Evolutionary conservation across 2,888 invertebrate species (phyloP).

Genomic region (Trileptium ribeirensis): DNA sequence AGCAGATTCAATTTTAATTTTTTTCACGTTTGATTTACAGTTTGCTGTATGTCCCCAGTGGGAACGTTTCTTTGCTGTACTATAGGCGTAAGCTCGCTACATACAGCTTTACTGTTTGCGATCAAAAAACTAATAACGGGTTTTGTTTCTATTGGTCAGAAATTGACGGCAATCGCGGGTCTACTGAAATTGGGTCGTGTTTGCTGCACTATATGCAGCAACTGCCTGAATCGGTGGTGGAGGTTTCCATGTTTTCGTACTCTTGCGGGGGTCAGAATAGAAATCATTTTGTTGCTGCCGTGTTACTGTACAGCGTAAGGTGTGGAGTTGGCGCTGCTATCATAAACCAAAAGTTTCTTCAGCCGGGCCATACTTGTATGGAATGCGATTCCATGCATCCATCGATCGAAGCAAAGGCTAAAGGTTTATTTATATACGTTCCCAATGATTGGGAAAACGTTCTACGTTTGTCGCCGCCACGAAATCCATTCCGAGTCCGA

Average conservation of each 20-base stretch:
- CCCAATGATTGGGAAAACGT: background rate
- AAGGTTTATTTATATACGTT: background rate
- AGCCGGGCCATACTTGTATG: conserved; percentile 17
- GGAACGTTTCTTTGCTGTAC: too few species aligned
- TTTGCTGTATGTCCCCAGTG: too few species aligned
- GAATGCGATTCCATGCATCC: conserved; percentile 16
- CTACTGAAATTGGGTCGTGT: conserved; percentile 10
- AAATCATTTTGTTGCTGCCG: too few species aligned
- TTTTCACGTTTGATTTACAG: too few species aligned
- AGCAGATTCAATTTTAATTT: too few species aligned
- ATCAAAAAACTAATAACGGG: background rate
- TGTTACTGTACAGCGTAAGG: too few species aligned
- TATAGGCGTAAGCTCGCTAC: too few species aligned
- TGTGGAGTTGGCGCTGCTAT: too few species aligned
- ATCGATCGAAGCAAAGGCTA: background rate
- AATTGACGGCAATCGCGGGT: conserved; percentile 11
- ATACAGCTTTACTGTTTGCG: conserved; percentile 13
- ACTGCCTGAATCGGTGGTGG: conserved; percentile 10
- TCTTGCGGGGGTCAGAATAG: conserved; percentile 15
- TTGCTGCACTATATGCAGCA: background rate
- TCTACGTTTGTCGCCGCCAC: too few species aligned
- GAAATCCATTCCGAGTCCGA: too few species aligned
- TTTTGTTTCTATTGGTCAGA: conserved; percentile 11
- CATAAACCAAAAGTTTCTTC: too few species aligned
- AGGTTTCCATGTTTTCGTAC: conserved; percentile 2